Percentiles rank a stretch among this genome's conserved stretches.
phyloP scores from a whole-genome alignment of 2,113 vertebrate genomes.

The Scatophagus argus region DNA sequence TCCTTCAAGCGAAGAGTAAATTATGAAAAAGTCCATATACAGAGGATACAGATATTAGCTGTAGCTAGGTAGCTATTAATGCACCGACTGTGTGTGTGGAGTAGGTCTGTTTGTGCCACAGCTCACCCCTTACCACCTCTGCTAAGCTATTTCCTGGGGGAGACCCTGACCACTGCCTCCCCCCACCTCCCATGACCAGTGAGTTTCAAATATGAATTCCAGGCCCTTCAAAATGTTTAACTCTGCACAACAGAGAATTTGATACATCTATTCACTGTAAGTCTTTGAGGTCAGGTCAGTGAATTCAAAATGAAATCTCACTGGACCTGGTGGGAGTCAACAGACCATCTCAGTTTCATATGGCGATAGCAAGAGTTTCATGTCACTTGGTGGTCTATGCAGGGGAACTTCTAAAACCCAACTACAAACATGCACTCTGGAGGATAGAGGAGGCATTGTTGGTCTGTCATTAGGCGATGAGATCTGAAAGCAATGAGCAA shows the following conservation, averaged over 20 bases:
- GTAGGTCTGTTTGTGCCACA: background rate
- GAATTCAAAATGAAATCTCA: constrained; percentile 45
- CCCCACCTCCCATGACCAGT: background rate
- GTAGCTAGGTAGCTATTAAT: background rate
- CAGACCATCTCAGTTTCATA: constrained; percentile 45
- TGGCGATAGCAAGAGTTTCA: constrained; percentile 39
- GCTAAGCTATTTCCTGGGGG: background rate
- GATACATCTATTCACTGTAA: constrained; percentile 38
- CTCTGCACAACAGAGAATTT: constrained; percentile 29
- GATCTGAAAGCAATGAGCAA: constrained; percentile 20
- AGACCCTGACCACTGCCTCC: constrained; percentile 32
- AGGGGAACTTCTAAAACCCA: constrained; percentile 38
- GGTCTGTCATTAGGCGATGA: constrained; percentile 14
- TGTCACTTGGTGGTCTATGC: constrained; percentile 48
- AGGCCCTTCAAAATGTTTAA: constrained; percentile 25
- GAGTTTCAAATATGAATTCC: constrained; percentile 27
- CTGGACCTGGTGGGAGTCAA: constrained; percentile 9
- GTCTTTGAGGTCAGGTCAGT: constrained; percentile 47
- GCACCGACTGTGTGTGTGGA: background rate
- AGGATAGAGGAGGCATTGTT: constrained; percentile 54
- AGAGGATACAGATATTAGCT: background rate
- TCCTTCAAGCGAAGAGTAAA: too few species aligned
- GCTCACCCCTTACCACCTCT: background rate
- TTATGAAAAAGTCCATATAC: background rate
- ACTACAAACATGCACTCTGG: constrained; percentile 14